These are phyloP conservation scores for Olivierus martensii DNA, from an alignment of 1,140 invertebrate species.

Conservation along the genomic window DNA sequence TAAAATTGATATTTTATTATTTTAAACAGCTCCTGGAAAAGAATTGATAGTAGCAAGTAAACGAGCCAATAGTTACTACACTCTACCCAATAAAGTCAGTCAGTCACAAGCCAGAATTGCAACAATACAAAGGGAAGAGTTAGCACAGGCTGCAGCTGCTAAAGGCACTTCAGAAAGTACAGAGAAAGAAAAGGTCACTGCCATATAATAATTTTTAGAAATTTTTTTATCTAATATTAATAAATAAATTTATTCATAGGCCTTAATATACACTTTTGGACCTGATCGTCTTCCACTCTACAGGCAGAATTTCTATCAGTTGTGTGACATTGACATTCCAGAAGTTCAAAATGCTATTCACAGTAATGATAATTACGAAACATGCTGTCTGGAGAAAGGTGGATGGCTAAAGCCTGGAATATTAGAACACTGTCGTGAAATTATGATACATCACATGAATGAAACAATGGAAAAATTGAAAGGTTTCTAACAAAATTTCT, in stretches of 20 bases:
- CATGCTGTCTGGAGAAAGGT: conserved; percentile 21
- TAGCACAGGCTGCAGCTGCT: background rate
- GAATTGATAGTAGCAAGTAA: background rate
- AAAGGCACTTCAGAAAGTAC: background rate
- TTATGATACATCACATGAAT: conserved; percentile 1
- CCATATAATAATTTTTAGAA: conserved; percentile 6
- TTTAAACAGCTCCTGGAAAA: too few relatives aligned
- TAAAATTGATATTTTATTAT: too few relatives aligned
- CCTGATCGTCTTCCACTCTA: conserved; percentile 16
- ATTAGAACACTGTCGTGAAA: conserved; percentile 17
- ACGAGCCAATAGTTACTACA: background rate
- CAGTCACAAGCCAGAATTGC: background rate
- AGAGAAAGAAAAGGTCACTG: background rate
- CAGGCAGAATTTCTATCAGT: conserved; percentile 37
- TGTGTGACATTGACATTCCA: conserved; percentile 66
- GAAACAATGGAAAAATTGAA: conserved; percentile 7
- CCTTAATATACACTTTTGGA: too few relatives aligned
- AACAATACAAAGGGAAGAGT: conserved; percentile 5
- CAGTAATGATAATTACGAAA: conserved; percentile 18
- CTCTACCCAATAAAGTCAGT: conserved; percentile 9
- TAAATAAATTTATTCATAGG: too few relatives aligned
- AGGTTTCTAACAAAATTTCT: background rate
- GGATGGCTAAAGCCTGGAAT: conserved; percentile 21
- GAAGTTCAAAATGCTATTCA: conserved; percentile 67
- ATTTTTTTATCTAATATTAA: too few relatives aligned